Percentiles rank a stretch among this genome's conserved stretches.
Evolutionary conservation across 53 echinoderm and acorn worm genomes (phyloP).

Genomic region (Paelopatides confundens): DNA sequence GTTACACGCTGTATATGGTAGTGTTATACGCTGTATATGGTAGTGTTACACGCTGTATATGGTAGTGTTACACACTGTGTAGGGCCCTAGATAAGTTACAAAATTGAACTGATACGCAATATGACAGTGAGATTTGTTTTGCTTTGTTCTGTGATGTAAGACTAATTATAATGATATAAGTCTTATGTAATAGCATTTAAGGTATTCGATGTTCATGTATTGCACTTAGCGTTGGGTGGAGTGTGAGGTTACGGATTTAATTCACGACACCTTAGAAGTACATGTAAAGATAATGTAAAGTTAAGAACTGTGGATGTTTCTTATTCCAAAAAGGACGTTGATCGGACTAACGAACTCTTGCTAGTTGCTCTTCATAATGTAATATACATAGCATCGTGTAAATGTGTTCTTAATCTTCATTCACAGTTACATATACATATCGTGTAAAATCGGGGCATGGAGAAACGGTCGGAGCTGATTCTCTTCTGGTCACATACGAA

Average conservation of each 20-base stretch:
- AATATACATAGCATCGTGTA: not conserved
- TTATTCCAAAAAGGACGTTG: not conserved
- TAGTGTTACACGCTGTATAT: too few species aligned
- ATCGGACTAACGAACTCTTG: not conserved
- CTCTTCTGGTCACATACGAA: conserved; percentile 81
- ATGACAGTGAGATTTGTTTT: too few species aligned
- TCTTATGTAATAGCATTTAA: too few species aligned
- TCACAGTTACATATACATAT: conserved; percentile 81
- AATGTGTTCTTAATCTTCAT: not conserved
- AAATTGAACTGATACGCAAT: too few species aligned
- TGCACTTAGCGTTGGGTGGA: not conserved
- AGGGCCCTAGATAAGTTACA: too few species aligned
- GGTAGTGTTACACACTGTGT: too few species aligned
- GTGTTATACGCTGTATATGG: too few species aligned
- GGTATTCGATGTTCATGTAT: not conserved
- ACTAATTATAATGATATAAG: too few species aligned
- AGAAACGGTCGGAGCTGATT: conserved; percentile 58
- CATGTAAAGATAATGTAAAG: not conserved
- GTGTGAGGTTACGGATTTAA: not conserved
- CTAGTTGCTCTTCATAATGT: not conserved
- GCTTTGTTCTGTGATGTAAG: too few species aligned
- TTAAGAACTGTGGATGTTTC: not conserved
- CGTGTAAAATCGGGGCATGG: conserved; percentile 71
- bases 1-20: too few species aligned
- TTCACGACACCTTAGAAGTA: not conserved